A percentile compares a stretch with the other conserved stretches of the same genome.
phyloP scores from a whole-genome alignment of 2,113 vertebrate species.

The Raphicerus campestris region DNA sequence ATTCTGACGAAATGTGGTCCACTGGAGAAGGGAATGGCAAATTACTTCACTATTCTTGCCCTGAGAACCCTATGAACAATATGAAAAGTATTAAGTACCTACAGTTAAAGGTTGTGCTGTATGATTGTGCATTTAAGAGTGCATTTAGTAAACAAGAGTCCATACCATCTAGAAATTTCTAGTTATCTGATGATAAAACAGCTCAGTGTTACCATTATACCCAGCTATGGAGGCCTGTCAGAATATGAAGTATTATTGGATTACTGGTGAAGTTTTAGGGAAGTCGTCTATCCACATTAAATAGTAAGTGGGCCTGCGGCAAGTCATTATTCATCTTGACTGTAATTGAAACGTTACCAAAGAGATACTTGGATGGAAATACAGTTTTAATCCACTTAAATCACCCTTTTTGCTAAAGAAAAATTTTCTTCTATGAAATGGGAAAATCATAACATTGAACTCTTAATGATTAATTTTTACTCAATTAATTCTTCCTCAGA shows the following conservation, averaged over 20 bases:
- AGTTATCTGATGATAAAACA: background rate
- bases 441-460: background rate
- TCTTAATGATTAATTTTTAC: background rate
- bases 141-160: background rate
- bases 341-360: background rate
- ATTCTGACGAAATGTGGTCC: background rate
- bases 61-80: background rate
- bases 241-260: background rate
- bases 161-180: background rate
- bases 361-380: background rate
- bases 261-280: background rate
- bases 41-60: background rate
- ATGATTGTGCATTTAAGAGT: background rate
- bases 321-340: conserved; percentile 5
- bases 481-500: background rate
- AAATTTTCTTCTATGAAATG: background rate
- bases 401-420: background rate
- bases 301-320: background rate
- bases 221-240: background rate
- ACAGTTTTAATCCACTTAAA: background rate
- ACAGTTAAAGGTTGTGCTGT: background rate
- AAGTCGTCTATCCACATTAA: conserved; percentile 2
- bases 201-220: background rate
- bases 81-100: background rate
- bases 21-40: background rate